phyloP scores from a whole-genome alignment of 2,797 vertebrate species.

The Eremophila alpestris region DNA sequence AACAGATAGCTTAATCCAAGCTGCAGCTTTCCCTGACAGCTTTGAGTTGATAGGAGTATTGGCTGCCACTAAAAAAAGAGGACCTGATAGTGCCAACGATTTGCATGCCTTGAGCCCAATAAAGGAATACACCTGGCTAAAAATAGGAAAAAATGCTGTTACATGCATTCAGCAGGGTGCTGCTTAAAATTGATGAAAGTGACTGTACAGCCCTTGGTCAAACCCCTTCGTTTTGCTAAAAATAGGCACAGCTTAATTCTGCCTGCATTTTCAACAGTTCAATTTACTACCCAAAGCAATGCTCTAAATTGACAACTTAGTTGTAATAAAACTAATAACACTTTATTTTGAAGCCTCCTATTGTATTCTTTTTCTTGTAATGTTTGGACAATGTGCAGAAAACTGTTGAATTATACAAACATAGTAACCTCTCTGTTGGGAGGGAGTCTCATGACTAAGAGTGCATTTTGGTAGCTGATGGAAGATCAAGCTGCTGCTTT shows the following conservation, averaged over 20 bases:
- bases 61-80: background rate
- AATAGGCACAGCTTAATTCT: background rate
- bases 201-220: background rate
- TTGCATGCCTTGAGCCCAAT: background rate
- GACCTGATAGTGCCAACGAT: background rate
- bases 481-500: constrained; percentile 50
- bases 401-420: background rate
- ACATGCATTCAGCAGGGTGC: background rate
- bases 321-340: background rate
- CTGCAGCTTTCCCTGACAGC: background rate
- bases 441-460: background rate
- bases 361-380: background rate
- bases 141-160: background rate
- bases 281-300: background rate
- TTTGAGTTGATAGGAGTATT: background rate
- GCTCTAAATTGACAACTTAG: background rate
- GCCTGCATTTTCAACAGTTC: background rate
- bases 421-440: background rate
- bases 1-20: background rate
- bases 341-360: background rate
- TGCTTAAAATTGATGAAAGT: background rate
- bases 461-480: constrained; percentile 19
- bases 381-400: background rate
- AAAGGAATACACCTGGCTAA: background rate
- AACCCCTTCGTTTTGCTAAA: background rate